A percentile compares a stretch with the other conserved stretches of the same genome.
These are phyloP conservation scores for Opisthocomus hoazin DNA, from an alignment of 2,113 vertebrate genomes.

Conservation along the genomic window DNA sequence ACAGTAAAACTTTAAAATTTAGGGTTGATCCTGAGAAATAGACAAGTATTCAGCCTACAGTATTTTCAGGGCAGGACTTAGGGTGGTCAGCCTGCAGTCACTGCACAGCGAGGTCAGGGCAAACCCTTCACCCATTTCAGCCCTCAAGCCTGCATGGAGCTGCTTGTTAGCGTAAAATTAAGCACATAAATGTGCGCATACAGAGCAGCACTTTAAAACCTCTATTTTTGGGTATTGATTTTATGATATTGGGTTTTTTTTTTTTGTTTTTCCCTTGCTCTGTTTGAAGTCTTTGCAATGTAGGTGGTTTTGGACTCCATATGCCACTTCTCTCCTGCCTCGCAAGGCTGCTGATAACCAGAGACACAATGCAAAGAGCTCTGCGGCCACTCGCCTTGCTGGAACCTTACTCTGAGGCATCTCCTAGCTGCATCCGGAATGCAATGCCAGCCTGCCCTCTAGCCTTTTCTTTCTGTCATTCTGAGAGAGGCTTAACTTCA, in stretches of 20 bases:
- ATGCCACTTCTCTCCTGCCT: background rate
- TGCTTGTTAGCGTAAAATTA: background rate
- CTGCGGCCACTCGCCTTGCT: background rate
- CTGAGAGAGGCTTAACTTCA: background rate
- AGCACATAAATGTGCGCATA: fast-evolving
- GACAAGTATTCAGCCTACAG: background rate
- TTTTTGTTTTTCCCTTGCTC: too few relatives aligned
- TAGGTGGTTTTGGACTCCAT: background rate
- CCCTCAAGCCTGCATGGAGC: background rate
- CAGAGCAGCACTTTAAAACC: background rate
- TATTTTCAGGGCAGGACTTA: background rate
- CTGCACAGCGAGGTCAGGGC: background rate
- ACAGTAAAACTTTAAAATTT: background rate
- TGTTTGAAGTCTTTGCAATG: background rate
- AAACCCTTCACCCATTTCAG: background rate
- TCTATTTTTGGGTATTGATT: background rate
- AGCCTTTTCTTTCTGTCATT: background rate
- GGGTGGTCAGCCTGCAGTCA: background rate
- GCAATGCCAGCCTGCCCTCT: background rate
- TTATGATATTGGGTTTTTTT: background rate
- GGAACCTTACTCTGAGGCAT: background rate
- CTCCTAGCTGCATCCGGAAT: background rate
- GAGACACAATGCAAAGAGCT: background rate
- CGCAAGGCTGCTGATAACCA: background rate
- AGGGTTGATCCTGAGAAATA: background rate